Evolutionary conservation across 2,888 invertebrate species (phyloP), one percentile per base, ranked within the genome.

Genomic region (Plebejus melissa): DNA sequence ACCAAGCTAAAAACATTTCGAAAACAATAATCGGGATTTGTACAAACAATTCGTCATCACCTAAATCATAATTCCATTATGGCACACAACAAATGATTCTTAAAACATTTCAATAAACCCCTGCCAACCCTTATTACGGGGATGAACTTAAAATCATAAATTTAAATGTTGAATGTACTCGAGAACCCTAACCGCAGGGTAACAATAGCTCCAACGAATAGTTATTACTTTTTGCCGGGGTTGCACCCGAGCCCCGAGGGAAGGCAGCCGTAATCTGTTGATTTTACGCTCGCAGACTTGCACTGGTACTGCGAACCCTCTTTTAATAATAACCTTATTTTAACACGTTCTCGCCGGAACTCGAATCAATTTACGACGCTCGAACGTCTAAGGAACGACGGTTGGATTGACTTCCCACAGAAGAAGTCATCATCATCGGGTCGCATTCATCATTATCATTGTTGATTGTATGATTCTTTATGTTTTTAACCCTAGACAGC

Each of bases 201-300:
- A 85, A 90, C 90, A 91, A 91, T 88, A 86, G 90, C 86, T 87
- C 87, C 86, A 90, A 87, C 90, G 90, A 90, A 88, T 90, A 87
- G 88, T 86, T 88, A 88, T 87, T 85, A 90, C 81, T 81, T 81
- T 81, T 87, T 86, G 85, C 85, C 84, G 86, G 90, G 89, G 88
- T 86, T 83, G 84, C 80, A 78, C 86, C 81, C 83, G 76, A 36
- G 75, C 75, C 78, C 75, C 78, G 81, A 82, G 83, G 70, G 22
- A 9, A 81, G 87, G 91, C 88, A 84, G 84, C 85, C 82, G 87
- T 93, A 93, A 93, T 93, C 93, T 93, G 93, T 92, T 92, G 92
- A 93, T 93, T 93, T 92, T 92, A 91, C 92, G 91, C 91, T 89
- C 87, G 83, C 86, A 86, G 85, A 83, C 86, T 86, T 80, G 78